Evolutionary conservation across 92 coral and sea anemone genomes (phyloP).

Genomic region (Paramuricea clavata): DNA sequence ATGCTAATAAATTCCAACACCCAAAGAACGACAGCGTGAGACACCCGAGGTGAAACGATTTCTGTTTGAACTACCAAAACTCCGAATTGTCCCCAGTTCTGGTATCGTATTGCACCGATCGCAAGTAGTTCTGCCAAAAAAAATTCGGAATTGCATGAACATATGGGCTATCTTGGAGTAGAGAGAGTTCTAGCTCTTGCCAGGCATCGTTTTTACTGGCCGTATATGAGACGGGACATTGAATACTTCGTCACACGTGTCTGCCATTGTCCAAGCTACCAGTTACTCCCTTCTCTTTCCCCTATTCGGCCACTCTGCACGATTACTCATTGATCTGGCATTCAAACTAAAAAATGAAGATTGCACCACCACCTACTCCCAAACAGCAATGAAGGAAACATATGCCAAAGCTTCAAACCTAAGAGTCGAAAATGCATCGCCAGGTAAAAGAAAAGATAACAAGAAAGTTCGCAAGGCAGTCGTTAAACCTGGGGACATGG

Average conservation of each 20-base stretch:
- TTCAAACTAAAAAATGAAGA: background rate
- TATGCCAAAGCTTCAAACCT: conserved; percentile 16
- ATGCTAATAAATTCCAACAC: background rate
- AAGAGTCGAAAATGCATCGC: background rate
- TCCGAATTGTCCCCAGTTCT: background rate
- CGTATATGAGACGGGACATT: conserved; percentile 16
- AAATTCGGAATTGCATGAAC: conserved; percentile 10
- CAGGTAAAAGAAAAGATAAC: background rate
- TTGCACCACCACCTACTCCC: background rate
- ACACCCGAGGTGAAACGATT: conserved; percentile 17
- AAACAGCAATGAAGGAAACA: conserved; percentile 20
- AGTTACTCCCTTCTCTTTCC: conserved; percentile 56
- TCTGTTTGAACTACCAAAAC: background rate
- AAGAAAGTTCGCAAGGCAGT: background rate
- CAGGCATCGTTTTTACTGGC: conserved; percentile 11
- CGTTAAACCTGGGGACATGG: background rate
- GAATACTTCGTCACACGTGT: background rate
- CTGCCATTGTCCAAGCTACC: background rate
- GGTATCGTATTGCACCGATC: conserved; percentile 6
- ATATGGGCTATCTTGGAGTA: conserved; percentile 22
- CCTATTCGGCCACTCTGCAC: conserved; percentile 40
- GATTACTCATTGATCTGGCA: conserved; percentile 25
- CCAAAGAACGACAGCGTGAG: conserved; percentile 21
- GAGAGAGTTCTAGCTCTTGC: conserved; percentile 15
- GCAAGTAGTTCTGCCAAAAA: background rate